Evolutionary conservation across 2,113 vertebrate genomes (phyloP).

Genomic region (Dasypus novemcinctus): DNA sequence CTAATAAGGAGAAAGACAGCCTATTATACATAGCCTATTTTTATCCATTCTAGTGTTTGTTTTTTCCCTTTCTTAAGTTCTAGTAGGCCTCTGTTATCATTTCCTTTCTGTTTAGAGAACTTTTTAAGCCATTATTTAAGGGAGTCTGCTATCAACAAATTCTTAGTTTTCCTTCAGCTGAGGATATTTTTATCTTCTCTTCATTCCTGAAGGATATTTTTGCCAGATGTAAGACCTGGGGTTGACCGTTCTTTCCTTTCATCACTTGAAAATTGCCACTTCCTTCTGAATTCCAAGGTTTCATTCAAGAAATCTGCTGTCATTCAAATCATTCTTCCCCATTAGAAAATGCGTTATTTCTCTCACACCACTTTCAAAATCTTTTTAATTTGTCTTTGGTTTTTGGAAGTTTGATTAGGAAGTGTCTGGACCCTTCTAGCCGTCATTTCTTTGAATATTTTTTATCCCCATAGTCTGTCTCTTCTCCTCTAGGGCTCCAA

Average conservation of each 20-base stretch:
- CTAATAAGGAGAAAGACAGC: not conserved
- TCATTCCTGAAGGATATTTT: too few relatives aligned
- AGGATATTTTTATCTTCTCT: too few relatives aligned
- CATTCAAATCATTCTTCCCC: too few relatives aligned
- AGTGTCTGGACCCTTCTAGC: not conserved
- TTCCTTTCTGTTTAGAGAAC: not conserved
- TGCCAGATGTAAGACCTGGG: too few relatives aligned
- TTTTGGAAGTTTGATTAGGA: not conserved
- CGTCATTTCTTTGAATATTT: slow-evolving; percentile 11
- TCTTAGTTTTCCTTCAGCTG: too few relatives aligned
- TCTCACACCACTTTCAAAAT: not conserved
- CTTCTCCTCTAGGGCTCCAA: not conserved
- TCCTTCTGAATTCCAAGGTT: not conserved
- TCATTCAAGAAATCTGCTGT: not conserved
- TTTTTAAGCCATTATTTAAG: slow-evolving; percentile 9
- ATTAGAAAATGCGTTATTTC: not conserved
- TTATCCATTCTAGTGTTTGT: not conserved
- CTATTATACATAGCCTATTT: not conserved
- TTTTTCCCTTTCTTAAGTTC: not conserved
- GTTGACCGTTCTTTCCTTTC: not conserved
- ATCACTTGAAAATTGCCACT: not conserved
- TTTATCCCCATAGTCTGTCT: not conserved
- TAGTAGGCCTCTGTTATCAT: not conserved
- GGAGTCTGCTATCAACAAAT: too few relatives aligned
- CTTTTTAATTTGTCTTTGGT: not conserved